Evolutionary conservation across 2,888 invertebrate genomes (phyloP).

Genomic region (Xanthostigma xanthostigma): DNA sequence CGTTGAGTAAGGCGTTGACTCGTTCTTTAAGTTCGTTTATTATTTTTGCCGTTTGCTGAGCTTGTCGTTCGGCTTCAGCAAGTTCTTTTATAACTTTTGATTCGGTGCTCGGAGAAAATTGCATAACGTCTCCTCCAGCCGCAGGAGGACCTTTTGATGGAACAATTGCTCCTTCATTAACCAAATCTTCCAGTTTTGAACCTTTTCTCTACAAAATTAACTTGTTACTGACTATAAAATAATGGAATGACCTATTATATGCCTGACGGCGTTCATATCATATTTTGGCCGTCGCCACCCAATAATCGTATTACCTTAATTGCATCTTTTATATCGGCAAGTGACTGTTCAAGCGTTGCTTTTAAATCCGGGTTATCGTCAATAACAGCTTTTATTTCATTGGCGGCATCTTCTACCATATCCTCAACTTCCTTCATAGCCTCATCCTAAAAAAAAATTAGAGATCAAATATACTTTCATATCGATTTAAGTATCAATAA

Average conservation of each 20-base stretch:
- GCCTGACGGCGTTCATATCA: too few relatives aligned
- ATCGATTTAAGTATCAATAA: too few relatives aligned
- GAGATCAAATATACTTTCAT: too few relatives aligned
- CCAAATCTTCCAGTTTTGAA: too few relatives aligned
- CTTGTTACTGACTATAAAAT: too few relatives aligned
- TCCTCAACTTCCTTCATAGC: conserved; percentile 21
- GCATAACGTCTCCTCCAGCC: conserved; percentile 9
- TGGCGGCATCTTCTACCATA: conserved; percentile 20
- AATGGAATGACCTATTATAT: too few relatives aligned
- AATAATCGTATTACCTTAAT: neutral
- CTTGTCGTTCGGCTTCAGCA: conserved; percentile 31
- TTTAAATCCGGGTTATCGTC: conserved; percentile 19
- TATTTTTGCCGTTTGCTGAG: conserved; percentile 29
- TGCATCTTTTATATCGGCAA: conserved; percentile 4
- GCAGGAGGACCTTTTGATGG: neutral
- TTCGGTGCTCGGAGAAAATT: conserved; percentile 19
- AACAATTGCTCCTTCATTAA: neutral
- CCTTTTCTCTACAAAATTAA: too few relatives aligned
- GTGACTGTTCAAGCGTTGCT: conserved; percentile 1
- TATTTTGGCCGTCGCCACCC: too few relatives aligned
- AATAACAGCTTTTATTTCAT: conserved; percentile 21
- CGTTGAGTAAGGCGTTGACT: conserved; percentile 25
- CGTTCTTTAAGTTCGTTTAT: conserved; percentile 27
- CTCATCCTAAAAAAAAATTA: neutral
- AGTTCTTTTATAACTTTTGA: conserved; percentile 27